Evolutionary conservation across 2,888 invertebrate species (phyloP).

Genomic region (Athrips mouffetella): DNA sequence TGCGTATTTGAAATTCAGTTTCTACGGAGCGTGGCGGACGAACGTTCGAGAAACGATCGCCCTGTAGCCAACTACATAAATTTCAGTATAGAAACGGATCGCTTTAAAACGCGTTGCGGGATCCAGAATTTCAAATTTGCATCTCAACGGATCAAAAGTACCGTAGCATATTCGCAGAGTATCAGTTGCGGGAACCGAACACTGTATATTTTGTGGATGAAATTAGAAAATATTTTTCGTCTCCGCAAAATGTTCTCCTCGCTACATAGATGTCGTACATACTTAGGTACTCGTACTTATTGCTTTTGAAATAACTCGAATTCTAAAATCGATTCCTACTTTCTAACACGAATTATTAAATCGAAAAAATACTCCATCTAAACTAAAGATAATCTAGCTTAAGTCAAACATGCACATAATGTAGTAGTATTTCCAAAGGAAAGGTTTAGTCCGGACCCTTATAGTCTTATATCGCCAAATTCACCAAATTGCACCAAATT

Average conservation of each 20-base stretch:
- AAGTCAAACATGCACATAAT: too few relatives aligned
- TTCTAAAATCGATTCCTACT: too few relatives aligned
- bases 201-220: constrained; percentile 1
- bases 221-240: constrained; percentile 6
- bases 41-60: constrained; percentile 50
- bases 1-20: constrained; percentile 71
- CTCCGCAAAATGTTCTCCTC: background rate
- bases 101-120: constrained; percentile 46
- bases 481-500: too few relatives aligned
- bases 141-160: constrained; percentile 38
- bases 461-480: too few relatives aligned
- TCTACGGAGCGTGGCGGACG: constrained; percentile 44
- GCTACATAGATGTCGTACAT: too few relatives aligned
- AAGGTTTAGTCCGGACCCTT: too few relatives aligned
- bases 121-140: constrained; percentile 53
- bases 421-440: too few relatives aligned
- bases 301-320: too few relatives aligned
- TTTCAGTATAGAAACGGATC: constrained; percentile 47
- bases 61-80: constrained; percentile 41
- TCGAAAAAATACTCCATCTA: too few relatives aligned
- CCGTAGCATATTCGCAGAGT: constrained; percentile 11
- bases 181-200: constrained; percentile 10
- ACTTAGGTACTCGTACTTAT: too few relatives aligned
- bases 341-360: too few relatives aligned
- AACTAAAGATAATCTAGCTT: too few relatives aligned